Evolutionary conservation across 2,797 vertebrate species (phyloP).

Genomic region (Aeoliscus strigatus): DNA sequence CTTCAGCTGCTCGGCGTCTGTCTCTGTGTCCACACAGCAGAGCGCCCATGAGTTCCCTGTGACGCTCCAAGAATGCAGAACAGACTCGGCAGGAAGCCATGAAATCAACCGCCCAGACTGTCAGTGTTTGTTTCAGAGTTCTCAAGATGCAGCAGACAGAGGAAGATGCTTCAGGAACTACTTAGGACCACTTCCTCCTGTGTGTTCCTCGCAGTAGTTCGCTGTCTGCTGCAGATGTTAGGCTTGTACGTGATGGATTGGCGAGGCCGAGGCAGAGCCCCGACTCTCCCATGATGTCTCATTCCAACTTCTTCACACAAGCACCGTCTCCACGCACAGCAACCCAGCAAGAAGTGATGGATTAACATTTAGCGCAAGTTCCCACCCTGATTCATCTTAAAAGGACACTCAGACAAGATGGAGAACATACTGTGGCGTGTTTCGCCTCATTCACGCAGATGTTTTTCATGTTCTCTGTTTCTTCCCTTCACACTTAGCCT

Average conservation of each 20-base stretch:
- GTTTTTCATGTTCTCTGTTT: conserved; percentile 28
- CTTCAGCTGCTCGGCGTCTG: conserved; percentile 56
- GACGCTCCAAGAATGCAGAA: conserved; percentile 38
- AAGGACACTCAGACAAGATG: conserved; percentile 42
- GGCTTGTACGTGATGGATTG: conserved; percentile 58
- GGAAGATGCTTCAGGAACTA: conserved; percentile 13
- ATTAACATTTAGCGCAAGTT: conserved; percentile 42
- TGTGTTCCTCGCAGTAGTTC: conserved; percentile 25
- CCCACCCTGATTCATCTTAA: conserved; percentile 46
- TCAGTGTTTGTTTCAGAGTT: conserved; percentile 34
- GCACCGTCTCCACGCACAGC: conserved; percentile 24
- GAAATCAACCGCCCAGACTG: conserved; percentile 58
- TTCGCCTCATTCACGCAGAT: conserved; percentile 38
- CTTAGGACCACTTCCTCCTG: conserved; percentile 37
- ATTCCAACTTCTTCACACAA: conserved; percentile 36
- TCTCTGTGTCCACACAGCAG: conserved; percentile 42
- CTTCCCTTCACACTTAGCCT: conserved; percentile 19
- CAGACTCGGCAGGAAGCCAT: conserved; percentile 37
- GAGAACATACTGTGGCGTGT: conserved; percentile 45
- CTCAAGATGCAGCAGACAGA: conserved; percentile 32
- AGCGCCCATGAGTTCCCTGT: conserved; percentile 26
- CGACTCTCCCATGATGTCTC: conserved; percentile 65
- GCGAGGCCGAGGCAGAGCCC: conserved; percentile 28
- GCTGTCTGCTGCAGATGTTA: conserved; percentile 42
- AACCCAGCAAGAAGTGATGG: conserved; percentile 43